Conservation (phyloP, 2,888 invertebrate genomes). For the Rhagonycha lutea region DNA sequence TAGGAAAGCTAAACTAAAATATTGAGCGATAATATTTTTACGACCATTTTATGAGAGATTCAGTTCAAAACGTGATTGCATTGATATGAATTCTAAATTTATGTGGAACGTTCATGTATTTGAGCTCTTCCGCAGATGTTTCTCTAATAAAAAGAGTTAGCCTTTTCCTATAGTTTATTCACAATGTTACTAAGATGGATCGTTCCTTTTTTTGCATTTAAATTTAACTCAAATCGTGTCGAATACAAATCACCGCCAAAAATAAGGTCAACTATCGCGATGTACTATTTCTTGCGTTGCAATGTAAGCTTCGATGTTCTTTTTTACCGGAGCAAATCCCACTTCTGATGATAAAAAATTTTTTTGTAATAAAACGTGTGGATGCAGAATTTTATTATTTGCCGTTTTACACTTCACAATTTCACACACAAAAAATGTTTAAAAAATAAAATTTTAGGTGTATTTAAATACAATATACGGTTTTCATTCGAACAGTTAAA, state of each 20-base stretch:
- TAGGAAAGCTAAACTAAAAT: constrained; percentile 32
- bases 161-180: constrained; percentile 10
- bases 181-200: constrained; percentile 16
- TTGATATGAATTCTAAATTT: constrained; percentile 40
- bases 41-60: constrained; percentile 40
- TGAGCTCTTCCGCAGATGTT: constrained; percentile 36
- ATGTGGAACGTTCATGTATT: constrained; percentile 39
- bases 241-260: constrained; percentile 13
- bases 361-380: background rate
- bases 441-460: background rate
- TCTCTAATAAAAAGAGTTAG: constrained; percentile 34
- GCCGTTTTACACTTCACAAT: background rate
- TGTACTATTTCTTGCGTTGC: constrained; percentile 13
- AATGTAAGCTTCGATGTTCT: background rate
- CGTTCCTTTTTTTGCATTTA: constrained; percentile 9
- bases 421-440: background rate
- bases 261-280: constrained; percentile 6
- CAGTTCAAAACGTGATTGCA: constrained; percentile 39
- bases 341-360: background rate
- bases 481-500: background rate
- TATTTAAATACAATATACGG: background rate
- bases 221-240: constrained; percentile 9
- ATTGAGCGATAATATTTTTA: constrained; percentile 43
- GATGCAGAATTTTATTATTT: background rate
- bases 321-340: background rate